Evolutionary conservation across 2,113 vertebrate species (phyloP).

Genomic region (Sprattus sprattus): DNA sequence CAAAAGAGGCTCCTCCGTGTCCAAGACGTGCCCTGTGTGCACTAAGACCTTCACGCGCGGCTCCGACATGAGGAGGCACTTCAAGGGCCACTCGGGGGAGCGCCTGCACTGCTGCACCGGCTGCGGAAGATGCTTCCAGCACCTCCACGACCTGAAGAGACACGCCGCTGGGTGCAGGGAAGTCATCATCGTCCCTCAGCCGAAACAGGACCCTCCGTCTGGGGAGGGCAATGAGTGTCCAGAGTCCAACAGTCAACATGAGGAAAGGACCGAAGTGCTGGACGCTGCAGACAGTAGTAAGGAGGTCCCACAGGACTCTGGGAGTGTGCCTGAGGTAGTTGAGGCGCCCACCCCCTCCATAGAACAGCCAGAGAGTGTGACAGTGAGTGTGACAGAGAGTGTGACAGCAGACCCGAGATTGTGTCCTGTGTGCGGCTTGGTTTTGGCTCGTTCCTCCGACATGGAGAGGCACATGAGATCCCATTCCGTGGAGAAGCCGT

Average conservation of each 20-base stretch:
- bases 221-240: neutral
- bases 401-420: neutral
- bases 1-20: neutral
- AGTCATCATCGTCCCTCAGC: neutral
- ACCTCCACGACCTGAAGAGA: neutral
- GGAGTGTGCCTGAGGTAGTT: neutral
- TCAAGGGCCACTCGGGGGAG: neutral
- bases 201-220: neutral
- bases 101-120: neutral
- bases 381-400: neutral
- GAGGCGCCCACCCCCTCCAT: neutral
- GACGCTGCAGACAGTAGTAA: neutral
- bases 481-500: neutral
- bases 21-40: neutral
- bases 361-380: neutral
- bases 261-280: neutral
- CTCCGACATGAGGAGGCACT: neutral
- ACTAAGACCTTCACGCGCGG: neutral
- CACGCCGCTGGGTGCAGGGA: neutral
- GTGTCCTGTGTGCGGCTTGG: neutral
- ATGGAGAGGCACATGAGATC: constrained; percentile 13
- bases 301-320: neutral
- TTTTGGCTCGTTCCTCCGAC: neutral
- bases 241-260: neutral
- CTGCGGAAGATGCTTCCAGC: neutral